A percentile compares a stretch with the other conserved stretches of the same genome.
Conservation (phyloP, 2,113 vertebrate species). For the Polypterus bichir region DNA sequence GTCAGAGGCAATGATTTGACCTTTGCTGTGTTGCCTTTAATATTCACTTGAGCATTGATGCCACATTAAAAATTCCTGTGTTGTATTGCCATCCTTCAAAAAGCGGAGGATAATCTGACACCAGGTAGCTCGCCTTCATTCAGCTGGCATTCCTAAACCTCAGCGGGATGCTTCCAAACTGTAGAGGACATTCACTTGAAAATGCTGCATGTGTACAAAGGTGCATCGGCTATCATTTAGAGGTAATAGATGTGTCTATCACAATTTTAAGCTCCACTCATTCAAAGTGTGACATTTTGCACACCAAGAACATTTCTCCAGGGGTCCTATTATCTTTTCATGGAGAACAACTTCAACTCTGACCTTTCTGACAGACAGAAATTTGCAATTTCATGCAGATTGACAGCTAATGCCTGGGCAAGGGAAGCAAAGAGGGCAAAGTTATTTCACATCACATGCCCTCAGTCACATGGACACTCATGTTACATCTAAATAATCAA, state of each 20-base stretch:
- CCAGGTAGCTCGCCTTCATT: too few relatives aligned
- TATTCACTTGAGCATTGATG: too few relatives aligned
- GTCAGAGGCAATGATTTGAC: too few relatives aligned
- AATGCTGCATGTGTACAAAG: neutral
- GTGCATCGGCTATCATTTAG: neutral
- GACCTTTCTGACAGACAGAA: conserved; percentile 35
- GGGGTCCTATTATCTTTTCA: conserved; percentile 33
- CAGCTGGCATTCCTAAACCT: too few relatives aligned
- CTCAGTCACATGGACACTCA: conserved; percentile 15
- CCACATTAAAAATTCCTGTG: too few relatives aligned
- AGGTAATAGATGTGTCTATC: conserved; percentile 20
- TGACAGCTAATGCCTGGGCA: conserved; percentile 10
- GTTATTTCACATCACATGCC: conserved; percentile 23
- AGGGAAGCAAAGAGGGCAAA: conserved; percentile 16
- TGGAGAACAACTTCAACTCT: conserved; percentile 38
- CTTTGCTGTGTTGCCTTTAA: too few relatives aligned
- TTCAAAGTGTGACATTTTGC: conserved; percentile 31
- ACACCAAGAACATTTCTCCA: conserved; percentile 32
- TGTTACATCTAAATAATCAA: too few relatives aligned
- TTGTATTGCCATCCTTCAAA: too few relatives aligned
- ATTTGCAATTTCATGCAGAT: conserved; percentile 22
- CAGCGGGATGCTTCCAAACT: conserved; percentile 1
- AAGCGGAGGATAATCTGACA: too few relatives aligned
- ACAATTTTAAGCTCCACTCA: conserved; percentile 32
- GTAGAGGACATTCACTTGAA: conserved; percentile 31